Conservation (phyloP, 2,888 invertebrate genomes). For the Esperia sulphurella region DNA sequence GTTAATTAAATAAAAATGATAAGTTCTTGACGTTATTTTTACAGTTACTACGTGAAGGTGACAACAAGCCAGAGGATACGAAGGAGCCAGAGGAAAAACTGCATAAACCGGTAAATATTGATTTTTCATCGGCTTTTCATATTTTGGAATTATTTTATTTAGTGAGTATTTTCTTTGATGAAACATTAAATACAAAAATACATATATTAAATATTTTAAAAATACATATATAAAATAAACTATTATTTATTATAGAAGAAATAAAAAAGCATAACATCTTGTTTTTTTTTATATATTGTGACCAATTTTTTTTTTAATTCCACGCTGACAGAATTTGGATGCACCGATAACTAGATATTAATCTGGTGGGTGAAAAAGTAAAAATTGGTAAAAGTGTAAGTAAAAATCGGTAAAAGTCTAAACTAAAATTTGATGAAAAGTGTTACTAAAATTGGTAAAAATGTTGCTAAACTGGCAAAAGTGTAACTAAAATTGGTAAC, state of each 20-base stretch:
- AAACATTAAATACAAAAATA: no score
- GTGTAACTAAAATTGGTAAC: not conserved
- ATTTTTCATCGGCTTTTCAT: not conserved
- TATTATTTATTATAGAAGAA: no score
- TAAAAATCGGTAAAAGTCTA: not conserved
- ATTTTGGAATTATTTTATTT: not conserved
- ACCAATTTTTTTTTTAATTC: conserved; percentile 19
- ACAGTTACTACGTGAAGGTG: conserved; percentile 52
- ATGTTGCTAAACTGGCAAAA: no score
- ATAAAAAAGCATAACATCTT: no score
- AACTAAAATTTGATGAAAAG: no score
- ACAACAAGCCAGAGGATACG: conserved; percentile 34
- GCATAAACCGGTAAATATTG: conserved; percentile 33
- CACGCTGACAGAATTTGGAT: conserved; percentile 54
- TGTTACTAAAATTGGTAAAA: no score
- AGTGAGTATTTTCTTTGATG: no score
- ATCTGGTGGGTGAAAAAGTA: conserved; percentile 3
- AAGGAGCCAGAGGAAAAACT: conserved; percentile 29
- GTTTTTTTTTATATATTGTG: not conserved
- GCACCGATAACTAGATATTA: conserved; percentile 43
- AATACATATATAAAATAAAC: no score
- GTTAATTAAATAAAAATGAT: not conserved
- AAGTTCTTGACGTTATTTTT: conserved; percentile 10
- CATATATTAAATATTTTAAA: no score
- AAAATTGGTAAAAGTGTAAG: conserved; percentile 9